Conservation (phyloP, 2,888 invertebrate species). For the Orgyia antiqua region DNA sequence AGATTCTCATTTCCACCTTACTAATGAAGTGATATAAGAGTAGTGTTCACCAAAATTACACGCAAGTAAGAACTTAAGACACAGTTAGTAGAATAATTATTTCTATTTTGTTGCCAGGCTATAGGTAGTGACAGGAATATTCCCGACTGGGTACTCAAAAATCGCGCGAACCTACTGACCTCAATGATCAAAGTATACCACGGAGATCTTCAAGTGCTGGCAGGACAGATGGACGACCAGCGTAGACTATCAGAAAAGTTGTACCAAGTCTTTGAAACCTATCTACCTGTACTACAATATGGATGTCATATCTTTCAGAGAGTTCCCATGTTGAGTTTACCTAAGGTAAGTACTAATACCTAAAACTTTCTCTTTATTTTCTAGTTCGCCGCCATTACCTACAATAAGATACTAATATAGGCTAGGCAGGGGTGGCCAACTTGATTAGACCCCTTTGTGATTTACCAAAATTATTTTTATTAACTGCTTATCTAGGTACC, state of each 20-base stretch:
- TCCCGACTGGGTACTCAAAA: slow-evolving; percentile 88
- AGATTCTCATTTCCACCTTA: no score
- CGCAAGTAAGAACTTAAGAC: no score
- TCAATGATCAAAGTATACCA: slow-evolving; percentile 90
- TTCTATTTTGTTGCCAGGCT: no score
- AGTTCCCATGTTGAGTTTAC: slow-evolving; percentile 87
- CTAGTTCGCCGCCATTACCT: no score
- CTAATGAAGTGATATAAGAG: no score
- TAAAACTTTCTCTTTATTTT: neutral
- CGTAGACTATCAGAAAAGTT: slow-evolving; percentile 81
- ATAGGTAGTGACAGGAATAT: slow-evolving; percentile 92
- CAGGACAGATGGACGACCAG: slow-evolving; percentile 75
- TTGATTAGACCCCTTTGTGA: no score
- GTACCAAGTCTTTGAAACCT: slow-evolving; percentile 92
- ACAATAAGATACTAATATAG: no score
- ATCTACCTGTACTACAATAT: slow-evolving; percentile 89
- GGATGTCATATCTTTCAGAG: slow-evolving; percentile 91
- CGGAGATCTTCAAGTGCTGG: slow-evolving; percentile 86
- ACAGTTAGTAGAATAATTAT: no score
- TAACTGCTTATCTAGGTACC: no score
- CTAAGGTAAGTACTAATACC: slow-evolving; percentile 87
- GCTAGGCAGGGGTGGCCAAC: no score
- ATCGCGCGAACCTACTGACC: slow-evolving; percentile 86
- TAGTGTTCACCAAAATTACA: no score
- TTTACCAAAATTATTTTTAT: no score